Evolutionary conservation across 2,888 invertebrate genomes (phyloP).

Genomic region (Onchidella celtica): DNA sequence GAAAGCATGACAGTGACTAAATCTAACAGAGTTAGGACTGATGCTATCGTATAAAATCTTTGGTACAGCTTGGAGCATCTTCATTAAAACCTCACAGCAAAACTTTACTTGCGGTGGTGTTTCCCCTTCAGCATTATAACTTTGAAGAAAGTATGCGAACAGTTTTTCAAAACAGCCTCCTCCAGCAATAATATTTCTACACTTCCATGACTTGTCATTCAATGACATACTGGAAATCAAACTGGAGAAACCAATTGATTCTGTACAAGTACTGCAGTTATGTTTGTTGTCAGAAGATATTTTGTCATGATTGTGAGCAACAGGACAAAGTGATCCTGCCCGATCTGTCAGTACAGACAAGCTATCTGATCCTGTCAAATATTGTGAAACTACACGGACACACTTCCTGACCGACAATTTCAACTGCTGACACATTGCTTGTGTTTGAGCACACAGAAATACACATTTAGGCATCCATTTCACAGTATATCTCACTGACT

Average conservation of each 20-base stretch:
- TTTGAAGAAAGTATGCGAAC: conserved; percentile 46
- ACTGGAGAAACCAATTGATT: no score
- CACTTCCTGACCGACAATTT: conserved; percentile 24
- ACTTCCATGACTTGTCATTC: background rate
- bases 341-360: no score
- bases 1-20: conserved; percentile 27
- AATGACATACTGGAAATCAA: no score
- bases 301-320: no score
- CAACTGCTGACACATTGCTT: conserved; percentile 48
- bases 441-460: conserved; percentile 52
- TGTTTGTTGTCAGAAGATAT: no score
- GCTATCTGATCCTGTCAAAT: conserved; percentile 7
- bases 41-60: conserved; percentile 50
- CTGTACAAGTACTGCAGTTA: no score
- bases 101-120: conserved; percentile 12
- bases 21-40: background rate
- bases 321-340: no score
- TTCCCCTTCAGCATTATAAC: conserved; percentile 37
- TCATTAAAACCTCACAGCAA: conserved; percentile 49
- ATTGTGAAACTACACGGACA: no score
- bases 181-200: conserved; percentile 47
- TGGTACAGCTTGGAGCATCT: conserved; percentile 55
- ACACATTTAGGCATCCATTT: conserved; percentile 16
- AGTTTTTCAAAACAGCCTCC: conserved; percentile 62
- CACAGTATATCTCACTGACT: background rate